Evolutionary conservation across 2,113 vertebrate genomes (phyloP).

Genomic region (Phocoena phocoena): DNA sequence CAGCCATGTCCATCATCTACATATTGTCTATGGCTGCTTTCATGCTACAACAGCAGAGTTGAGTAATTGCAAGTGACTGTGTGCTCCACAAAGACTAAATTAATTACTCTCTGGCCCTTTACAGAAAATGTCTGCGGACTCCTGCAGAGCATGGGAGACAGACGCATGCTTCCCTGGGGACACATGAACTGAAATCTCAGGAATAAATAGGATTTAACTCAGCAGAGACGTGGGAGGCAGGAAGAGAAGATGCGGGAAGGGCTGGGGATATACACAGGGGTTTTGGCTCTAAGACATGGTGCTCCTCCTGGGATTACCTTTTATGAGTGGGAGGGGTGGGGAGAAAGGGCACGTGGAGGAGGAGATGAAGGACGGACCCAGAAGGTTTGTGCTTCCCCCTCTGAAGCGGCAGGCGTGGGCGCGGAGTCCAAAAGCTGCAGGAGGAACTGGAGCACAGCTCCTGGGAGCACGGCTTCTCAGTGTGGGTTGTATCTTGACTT

Average conservation of each 20-base stretch:
- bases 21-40: accelerated
- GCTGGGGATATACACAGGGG: not conserved
- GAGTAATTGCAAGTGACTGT: accelerated
- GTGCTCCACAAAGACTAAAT: no score
- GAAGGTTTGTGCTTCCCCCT: accelerated
- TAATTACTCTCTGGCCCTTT: not conserved
- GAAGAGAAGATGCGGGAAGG: not conserved
- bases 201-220: not conserved
- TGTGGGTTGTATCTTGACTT: accelerated
- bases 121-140: not conserved
- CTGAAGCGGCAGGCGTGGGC: accelerated
- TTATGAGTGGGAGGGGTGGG: not conserved
- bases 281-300: accelerated
- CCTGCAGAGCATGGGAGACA: accelerated
- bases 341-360: not conserved
- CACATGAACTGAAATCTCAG: not conserved
- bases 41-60: accelerated
- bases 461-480: not conserved
- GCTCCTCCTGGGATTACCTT: not conserved
- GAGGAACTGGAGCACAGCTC: not conserved
- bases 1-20: accelerated
- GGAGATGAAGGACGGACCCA: accelerated
- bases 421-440: not conserved
- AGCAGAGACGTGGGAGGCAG: accelerated
- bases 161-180: not conserved